These are phyloP conservation scores for Streptopelia turtur DNA, from an alignment of 2,797 vertebrate species.

Conservation along the genomic window DNA sequence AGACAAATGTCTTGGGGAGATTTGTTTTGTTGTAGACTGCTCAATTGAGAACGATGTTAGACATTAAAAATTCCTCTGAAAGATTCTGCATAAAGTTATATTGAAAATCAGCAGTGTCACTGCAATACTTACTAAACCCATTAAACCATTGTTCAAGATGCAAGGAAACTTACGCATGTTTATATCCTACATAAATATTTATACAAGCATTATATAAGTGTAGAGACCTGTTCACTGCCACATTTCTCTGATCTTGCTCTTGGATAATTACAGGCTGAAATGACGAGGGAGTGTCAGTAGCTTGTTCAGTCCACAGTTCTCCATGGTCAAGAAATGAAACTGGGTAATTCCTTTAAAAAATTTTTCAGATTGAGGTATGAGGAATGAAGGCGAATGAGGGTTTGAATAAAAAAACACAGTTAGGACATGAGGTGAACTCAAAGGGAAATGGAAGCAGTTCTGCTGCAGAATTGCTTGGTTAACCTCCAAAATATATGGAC, in stretches of 20 bases:
- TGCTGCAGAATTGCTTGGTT: not conserved
- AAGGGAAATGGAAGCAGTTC: not conserved
- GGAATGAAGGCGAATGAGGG: not conserved
- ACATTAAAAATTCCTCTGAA: not conserved
- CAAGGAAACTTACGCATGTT: not conserved
- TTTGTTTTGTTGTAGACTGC: not conserved
- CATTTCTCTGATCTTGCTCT: not conserved
- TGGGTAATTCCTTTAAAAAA: not conserved
- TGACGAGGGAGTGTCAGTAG: not conserved
- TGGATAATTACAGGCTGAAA: not conserved
- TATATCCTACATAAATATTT: not conserved
- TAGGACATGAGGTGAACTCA: not conserved
- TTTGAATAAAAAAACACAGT: not conserved
- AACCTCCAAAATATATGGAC: not conserved
- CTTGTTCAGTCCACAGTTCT: not conserved
- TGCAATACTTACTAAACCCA: not conserved
- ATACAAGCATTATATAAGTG: not conserved
- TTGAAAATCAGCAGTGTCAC: not conserved
- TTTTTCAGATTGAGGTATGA: not conserved
- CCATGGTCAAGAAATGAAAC: not conserved
- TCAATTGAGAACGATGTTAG: not conserved
- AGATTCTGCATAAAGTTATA: not conserved
- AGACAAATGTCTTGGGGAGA: not conserved
- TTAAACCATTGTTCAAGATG: not conserved
- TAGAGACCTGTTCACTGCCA: not conserved